Evolutionary conservation across 2,113 vertebrate genomes (phyloP), one percentile per base, ranked within the genome.

Genomic region (Nipponia nippon): DNA sequence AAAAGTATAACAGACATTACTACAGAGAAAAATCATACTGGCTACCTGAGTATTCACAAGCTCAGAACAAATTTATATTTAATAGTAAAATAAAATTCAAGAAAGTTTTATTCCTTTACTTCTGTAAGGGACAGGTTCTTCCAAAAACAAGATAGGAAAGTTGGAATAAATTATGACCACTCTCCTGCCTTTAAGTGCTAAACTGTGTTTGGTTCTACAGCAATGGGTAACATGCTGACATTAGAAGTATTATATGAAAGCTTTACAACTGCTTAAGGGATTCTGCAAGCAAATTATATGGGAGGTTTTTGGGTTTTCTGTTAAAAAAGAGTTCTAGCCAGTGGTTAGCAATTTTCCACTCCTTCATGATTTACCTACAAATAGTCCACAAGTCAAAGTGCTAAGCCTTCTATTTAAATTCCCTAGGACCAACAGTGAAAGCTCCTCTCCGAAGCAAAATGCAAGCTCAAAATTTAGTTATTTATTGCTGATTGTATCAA

Each of bases 281-380:
- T 65, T 89, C 62, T n/a, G 11, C 34, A 50, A 47, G 16, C 22
- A 42, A 25, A 22, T 27, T 21, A 56, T 0, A 0, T 6, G 7
- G 7, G 25, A 40, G 4, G 4, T 55, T 21, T 15, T 40, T 38
- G 9, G 5, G 53, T 70, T 6, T 29, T 46, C 75, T 63, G 16
- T 79, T 83, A 30, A n/a, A 46, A 46, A 63, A n/a, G 38, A 11
- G 30, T 47, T 81, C 22, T 29, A 65, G 30, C 29, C 52, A 83
- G 42, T 17, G 65, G 5, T 21, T 20, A 36, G 6, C 29, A 26
- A 27, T 63, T 87, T 87, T 47, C 13, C 7, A 53, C 18, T 84
- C 49, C 47, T 40, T 25, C 34, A 20, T 23, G 25, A 42, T 58
- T 76, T 63, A 92, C 16, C 62, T 70, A 70, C 34, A 52, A 18